These are phyloP conservation scores for Tursiops truncatus DNA, from an alignment of 2,113 vertebrate genomes.

Conservation along the genomic window DNA sequence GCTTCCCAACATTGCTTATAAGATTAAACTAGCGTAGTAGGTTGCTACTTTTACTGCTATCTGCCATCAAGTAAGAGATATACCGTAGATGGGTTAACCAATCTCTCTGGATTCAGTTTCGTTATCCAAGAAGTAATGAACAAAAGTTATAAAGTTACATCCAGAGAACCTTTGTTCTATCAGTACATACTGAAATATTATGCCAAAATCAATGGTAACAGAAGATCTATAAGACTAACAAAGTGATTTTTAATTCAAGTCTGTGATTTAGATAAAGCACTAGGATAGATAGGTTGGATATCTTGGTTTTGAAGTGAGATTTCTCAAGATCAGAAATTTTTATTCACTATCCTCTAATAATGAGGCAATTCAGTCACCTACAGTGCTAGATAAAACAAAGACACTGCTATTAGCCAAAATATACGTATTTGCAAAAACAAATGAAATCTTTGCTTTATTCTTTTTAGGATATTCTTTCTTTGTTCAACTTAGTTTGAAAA, in stretches of 20 bases:
- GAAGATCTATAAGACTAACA: neutral
- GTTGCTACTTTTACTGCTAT: neutral
- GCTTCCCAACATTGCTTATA: neutral
- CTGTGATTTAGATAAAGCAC: neutral
- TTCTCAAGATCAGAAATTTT: neutral
- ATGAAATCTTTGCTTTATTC: constrained; percentile 45
- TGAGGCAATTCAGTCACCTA: neutral
- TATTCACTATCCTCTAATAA: neutral
- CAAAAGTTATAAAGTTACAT: neutral
- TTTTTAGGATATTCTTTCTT: constrained; percentile 23
- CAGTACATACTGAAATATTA: neutral
- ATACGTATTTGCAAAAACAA: constrained; percentile 41
- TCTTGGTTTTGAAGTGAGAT: neutral
- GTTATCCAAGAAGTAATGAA: neutral
- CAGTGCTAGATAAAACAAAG: neutral
- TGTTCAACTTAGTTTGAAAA: constrained; percentile 67
- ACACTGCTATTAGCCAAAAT: constrained; percentile 30
- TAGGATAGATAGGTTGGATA: neutral
- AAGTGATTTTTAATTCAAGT: neutral
- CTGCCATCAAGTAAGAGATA: neutral
- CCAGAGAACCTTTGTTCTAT: neutral
- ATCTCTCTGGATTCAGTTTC: neutral
- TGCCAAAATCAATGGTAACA: neutral
- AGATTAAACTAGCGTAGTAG: neutral
- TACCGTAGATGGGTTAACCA: neutral